phyloP scores from a whole-genome alignment of 2,113 vertebrate genomes.

The Dicaeum eximium region DNA sequence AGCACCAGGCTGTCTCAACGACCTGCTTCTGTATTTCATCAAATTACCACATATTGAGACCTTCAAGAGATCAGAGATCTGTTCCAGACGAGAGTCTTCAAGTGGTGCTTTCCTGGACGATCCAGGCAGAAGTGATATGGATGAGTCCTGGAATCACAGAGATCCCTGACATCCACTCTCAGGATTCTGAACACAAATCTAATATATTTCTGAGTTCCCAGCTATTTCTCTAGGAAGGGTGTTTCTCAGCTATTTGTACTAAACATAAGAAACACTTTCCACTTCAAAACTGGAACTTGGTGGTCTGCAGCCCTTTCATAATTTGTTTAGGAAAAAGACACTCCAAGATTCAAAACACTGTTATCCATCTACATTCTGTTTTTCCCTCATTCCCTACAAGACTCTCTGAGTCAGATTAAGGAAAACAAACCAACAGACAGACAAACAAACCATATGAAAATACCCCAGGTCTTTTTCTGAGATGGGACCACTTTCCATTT shows the following conservation, averaged over 20 bases:
- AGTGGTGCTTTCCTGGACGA: not conserved
- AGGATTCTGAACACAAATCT: not conserved
- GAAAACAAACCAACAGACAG: not conserved
- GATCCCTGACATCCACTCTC: not conserved
- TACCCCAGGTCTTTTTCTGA: not conserved
- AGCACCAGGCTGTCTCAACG: not conserved
- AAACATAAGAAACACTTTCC: not conserved
- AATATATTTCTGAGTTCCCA: not conserved
- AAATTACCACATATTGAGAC: not conserved
- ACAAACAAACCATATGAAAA: not conserved
- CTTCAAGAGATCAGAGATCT: not conserved
- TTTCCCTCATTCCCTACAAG: not conserved
- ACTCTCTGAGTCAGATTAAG: not conserved
- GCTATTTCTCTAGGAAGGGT: not conserved
- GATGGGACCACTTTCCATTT: not conserved
- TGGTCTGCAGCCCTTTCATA: not conserved
- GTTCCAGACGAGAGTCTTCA: not conserved
- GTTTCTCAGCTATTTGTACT: not conserved
- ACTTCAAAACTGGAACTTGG: not conserved
- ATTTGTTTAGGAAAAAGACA: not conserved
- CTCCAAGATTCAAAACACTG: not conserved
- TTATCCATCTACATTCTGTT: not conserved
- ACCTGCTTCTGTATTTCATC: not conserved
- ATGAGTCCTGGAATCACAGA: not conserved
- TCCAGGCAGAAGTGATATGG: not conserved